These are phyloP conservation scores for Cotesia vestalis DNA, from an alignment of 1,140 invertebrate genomes.

Conservation along the genomic window DNA sequence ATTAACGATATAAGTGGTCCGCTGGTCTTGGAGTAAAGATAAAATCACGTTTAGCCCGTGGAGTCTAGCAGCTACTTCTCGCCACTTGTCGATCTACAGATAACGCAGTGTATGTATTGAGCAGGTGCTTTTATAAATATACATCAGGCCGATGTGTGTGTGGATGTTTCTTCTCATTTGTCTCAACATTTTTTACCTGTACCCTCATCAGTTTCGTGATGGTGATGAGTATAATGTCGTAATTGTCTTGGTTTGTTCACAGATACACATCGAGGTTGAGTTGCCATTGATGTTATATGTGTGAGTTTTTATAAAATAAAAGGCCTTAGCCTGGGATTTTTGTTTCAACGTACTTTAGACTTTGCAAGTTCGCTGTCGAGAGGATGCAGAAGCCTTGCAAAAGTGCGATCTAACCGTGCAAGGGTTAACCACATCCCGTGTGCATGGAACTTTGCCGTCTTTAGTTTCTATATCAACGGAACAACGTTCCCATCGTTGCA, in stretches of 20 bases:
- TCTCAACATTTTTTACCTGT: background rate
- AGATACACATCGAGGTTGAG: background rate
- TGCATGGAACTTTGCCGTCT: constrained; percentile 14
- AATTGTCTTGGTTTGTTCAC: background rate
- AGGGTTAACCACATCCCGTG: constrained; percentile 57
- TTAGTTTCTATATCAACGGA: constrained; percentile 37
- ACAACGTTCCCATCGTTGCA: constrained; percentile 28
- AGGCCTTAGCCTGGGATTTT: background rate
- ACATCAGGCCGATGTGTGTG: constrained; percentile 14
- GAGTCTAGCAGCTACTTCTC: constrained; percentile 36
- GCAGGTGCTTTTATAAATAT: constrained; percentile 57
- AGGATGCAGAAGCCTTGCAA: constrained; percentile 41
- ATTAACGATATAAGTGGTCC: constrained; percentile 68
- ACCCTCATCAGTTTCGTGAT: too few relatives aligned
- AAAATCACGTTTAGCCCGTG: constrained; percentile 30
- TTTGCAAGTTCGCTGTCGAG: background rate
- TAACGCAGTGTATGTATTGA: constrained; percentile 44
- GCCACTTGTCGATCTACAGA: constrained; percentile 48
- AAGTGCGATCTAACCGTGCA: constrained; percentile 44
- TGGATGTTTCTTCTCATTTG: constrained; percentile 40
- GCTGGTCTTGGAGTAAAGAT: constrained; percentile 54
- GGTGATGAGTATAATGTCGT: constrained; percentile 2
- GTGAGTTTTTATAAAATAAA: background rate
- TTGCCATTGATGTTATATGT: background rate
- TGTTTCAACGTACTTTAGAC: background rate